A percentile compares a stretch with the other conserved stretches of the same genome.
Evolutionary conservation across 2,113 vertebrate species (phyloP).

Genomic region (Hydrolagus affinis): DNA sequence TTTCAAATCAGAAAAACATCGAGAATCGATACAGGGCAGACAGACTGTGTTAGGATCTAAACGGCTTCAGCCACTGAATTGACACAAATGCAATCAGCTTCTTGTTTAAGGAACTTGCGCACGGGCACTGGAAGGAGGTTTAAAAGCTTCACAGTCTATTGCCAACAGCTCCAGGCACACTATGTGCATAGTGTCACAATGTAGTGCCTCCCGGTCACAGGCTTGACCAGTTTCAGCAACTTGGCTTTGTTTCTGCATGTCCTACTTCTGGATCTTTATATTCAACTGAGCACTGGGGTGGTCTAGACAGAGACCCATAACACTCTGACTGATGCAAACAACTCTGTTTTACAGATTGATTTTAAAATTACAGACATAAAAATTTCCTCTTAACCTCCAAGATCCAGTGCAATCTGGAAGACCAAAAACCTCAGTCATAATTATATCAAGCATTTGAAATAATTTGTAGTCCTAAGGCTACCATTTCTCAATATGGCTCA

Average conservation of each 20-base stretch:
- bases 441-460: conserved; percentile 32
- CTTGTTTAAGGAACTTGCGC: neutral
- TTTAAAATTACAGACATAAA: conserved; percentile 30
- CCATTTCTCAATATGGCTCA: conserved; percentile 99
- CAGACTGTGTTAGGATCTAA: conserved; percentile 14
- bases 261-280: neutral
- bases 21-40: neutral
- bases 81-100: conserved; percentile 13
- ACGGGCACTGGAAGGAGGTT: conserved; percentile 5
- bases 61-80: conserved; percentile 5
- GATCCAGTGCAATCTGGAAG: conserved; percentile 18
- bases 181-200: neutral
- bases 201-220: neutral
- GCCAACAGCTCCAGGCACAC: conserved; percentile 7
- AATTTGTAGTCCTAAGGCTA: conserved; percentile 57
- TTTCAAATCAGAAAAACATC: conserved; percentile 17
- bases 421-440: conserved; percentile 7
- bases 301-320: conserved; percentile 20
- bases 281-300: neutral
- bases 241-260: conserved; percentile 11
- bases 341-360: conserved; percentile 28
- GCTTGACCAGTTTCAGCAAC: neutral
- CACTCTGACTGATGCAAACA: conserved; percentile 31
- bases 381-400: conserved; percentile 21
- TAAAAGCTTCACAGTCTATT: conserved; percentile 9